These are phyloP conservation scores for Phylloscopus collybita DNA, from an alignment of 2,797 vertebrate genomes.

Conservation along the genomic window DNA sequence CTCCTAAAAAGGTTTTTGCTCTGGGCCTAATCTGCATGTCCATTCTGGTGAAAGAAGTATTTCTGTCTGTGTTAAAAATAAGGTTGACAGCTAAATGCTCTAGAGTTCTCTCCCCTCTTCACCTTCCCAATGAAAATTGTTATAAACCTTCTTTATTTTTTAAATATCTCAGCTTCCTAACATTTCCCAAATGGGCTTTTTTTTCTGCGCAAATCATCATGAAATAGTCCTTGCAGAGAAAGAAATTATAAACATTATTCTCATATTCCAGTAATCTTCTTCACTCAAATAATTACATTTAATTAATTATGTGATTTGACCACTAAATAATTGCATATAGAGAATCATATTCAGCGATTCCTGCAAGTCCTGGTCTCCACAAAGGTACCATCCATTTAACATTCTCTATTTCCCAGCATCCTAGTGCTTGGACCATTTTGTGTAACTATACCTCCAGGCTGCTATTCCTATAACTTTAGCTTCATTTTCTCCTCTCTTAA, in stretches of 20 bases:
- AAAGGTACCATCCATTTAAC: not conserved
- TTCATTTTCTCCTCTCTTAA: not conserved
- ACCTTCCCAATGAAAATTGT: not conserved
- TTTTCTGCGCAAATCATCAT: not conserved
- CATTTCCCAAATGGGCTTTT: not conserved
- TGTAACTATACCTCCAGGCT: not conserved
- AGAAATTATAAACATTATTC: not conserved
- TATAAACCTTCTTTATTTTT: not conserved
- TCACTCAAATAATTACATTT: not conserved
- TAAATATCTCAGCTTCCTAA: not conserved
- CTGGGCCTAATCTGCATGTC: not conserved
- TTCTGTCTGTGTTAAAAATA: not conserved
- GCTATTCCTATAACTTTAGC: not conserved
- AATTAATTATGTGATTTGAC: not conserved
- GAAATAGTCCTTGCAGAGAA: not conserved
- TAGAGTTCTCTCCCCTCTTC: not conserved
- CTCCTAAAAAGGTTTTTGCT: not conserved
- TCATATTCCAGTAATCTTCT: not conserved
- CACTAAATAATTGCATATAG: not conserved
- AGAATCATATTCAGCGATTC: not conserved
- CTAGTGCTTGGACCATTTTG: not conserved
- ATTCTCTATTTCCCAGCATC: not conserved
- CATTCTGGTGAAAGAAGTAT: not conserved
- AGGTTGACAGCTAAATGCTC: not conserved
- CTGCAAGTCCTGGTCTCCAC: not conserved